Evolutionary conservation across 1,140 invertebrate species (phyloP), one percentile per base, ranked within the genome.

Genomic region (Asobara japonica): DNA sequence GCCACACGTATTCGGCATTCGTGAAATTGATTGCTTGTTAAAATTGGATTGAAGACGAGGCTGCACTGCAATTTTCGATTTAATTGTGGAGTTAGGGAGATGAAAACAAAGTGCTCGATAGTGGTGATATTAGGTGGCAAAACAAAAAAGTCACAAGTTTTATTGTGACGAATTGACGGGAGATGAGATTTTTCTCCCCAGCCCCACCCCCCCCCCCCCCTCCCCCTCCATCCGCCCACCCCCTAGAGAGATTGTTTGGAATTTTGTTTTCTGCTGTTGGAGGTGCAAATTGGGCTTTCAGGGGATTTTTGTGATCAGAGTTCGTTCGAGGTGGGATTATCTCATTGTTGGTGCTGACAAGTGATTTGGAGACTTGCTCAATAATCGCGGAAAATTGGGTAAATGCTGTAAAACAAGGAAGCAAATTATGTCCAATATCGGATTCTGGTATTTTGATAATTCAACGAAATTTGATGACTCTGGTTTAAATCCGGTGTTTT

Each of bases 1-100:
- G 51, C 51, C 51, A 56, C 51, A 56, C 51, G 51, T 56, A 56
- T 56, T 56, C 51, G 51, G 25, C 51, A 10, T 56, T 56, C 51
- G 20, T 56, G 22, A 56, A 56, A 56, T 56, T 56, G 51, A 56
- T 56, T 56, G 51, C 51, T 56, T 56, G 51, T 56, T 56, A 56
- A 56, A 56, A 56, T 56, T 56, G 51, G 51, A 56, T 56, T 56
- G 20, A 56, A 22, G 11, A 56, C 20, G 51, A 56, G 51, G 25
- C 20, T 10, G 18, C 22, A 13, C 8, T 10, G 51, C 51, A 56
- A 56, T 25, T 25, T 56, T 56, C 6, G 51, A 20, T 56, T 56
- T 56, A 56, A 56, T 56, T 56, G 51, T 56, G 22, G 22, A 56
- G 7, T 56, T 27, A 56, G 51, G 22, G 51, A 56, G 51, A n/a